Evolutionary conservation across 2,797 vertebrate genomes (phyloP), one percentile per base, ranked within the genome.

Genomic region (Rhodeus uyekii): DNA sequence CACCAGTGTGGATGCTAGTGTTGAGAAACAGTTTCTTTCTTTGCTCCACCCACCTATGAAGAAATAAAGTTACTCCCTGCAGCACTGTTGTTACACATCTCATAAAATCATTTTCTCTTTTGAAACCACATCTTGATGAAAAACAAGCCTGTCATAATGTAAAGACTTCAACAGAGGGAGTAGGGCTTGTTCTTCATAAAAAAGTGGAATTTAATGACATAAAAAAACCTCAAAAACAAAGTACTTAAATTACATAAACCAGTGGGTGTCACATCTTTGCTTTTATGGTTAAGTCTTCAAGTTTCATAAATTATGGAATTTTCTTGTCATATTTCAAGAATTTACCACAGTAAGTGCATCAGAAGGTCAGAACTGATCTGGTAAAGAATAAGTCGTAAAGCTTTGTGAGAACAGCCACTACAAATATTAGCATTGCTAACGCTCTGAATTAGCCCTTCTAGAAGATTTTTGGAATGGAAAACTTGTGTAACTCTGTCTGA

Each of bases 141-240:
- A 76, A 65, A 78, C 44, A 38, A 50, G 76, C 19, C 60, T 10
- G 18, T 36, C 50, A 48, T 34, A 34, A 64, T 2, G 2, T 5
- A 50, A 38, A 48, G 60, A 44, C 74, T 63, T 63, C 6, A 36
- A 48, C 44, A 78, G 29, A 44, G 58, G 75, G 39, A 32, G 27
- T 12, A 71, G 22, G 27, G 58, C 18, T 44, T 53, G 19, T 34
- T 34, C 5, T 34, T 46, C 14, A n/a, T 24, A 65, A 60, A 75
- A n/a, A 29, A 19, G 8, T 6, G 13, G 53, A 60, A 42, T 76
- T 61, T 4, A 39, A 42, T 24, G 36, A 58, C 36, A 76, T 29
- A 60, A 60, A 39, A n/a, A 38, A 65, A 50, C 22, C 24, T 58
- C 24, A 32, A 58, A 79, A 79, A 68, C 64, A 69, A 27, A 78